These are phyloP conservation scores for Limosa lapponica DNA, from an alignment of 2,797 vertebrate species.

Conservation along the genomic window DNA sequence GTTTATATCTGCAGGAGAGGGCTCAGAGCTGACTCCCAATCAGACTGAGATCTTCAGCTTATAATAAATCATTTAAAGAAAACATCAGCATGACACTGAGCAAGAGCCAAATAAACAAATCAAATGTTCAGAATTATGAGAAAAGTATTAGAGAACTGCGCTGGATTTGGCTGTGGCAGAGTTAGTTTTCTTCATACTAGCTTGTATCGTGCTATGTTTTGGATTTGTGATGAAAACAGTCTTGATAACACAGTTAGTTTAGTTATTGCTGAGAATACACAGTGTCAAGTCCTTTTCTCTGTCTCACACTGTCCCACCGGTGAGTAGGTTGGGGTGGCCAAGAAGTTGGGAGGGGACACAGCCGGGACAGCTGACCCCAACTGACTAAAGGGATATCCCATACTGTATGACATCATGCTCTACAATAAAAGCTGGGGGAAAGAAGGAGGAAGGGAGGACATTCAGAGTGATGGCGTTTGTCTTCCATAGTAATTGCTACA, in stretches of 20 bases:
- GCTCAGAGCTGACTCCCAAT: neutral
- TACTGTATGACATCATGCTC: neutral
- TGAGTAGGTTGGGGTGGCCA: neutral
- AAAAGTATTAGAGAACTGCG: neutral
- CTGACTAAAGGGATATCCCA: neutral
- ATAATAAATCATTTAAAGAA: constrained; percentile 1
- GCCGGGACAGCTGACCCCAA: neutral
- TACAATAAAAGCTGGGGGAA: neutral
- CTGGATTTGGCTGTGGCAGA: neutral
- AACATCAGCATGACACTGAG: neutral
- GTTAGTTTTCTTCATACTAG: neutral
- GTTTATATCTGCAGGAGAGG: neutral
- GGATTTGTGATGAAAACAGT: neutral
- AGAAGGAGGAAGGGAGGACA: neutral
- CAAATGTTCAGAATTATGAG: neutral
- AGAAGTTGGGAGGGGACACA: neutral
- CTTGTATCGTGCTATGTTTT: neutral
- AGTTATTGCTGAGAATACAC: neutral
- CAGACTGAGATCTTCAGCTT: neutral
- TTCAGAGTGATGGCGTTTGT: neutral
- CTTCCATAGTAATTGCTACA: fast-evolving
- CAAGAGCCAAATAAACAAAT: neutral
- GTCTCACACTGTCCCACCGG: neutral
- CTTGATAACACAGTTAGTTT: neutral
- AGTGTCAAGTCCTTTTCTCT: neutral